Percentiles rank a stretch among this genome's conserved stretches.
Evolutionary conservation across 2,888 invertebrate genomes (phyloP).

Genomic region (Schrankia costaestrigalis): DNA sequence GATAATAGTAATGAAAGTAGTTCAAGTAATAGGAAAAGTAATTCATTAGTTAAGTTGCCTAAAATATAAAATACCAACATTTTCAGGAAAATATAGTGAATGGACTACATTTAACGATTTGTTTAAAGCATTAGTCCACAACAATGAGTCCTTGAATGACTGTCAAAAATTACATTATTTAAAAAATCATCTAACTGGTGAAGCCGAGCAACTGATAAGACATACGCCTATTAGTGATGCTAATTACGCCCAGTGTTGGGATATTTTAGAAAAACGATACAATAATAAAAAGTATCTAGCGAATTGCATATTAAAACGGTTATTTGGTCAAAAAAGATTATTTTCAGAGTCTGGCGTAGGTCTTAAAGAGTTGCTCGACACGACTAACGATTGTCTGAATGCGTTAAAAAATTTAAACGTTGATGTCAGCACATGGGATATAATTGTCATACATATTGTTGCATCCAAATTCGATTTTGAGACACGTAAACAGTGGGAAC

Average conservation of each 20-base stretch:
- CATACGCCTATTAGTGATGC: conserved; percentile 24
- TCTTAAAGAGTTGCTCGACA: conserved; percentile 14
- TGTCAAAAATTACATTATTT: too few relatives aligned
- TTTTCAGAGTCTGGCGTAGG: conserved; percentile 3
- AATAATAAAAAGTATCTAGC: too few relatives aligned
- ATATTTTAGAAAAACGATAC: conserved; percentile 14
- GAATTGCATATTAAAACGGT: conserved; percentile 21
- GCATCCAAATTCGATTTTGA: conserved; percentile 21
- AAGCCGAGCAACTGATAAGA: conserved; percentile 23
- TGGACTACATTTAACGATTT: background rate
- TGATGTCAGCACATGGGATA: conserved; percentile 14
- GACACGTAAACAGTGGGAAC: conserved; percentile 22
- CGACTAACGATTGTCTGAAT: conserved; percentile 19
- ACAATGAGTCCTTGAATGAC: background rate
- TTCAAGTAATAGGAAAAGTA: background rate
- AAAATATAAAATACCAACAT: conserved; percentile 1
- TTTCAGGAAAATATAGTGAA: background rate
- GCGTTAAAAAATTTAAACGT: conserved; percentile 11
- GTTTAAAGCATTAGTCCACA: background rate
- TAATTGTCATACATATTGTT: conserved; percentile 16
- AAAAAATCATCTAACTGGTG: background rate
- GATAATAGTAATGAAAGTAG: background rate
- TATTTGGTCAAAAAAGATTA: conserved; percentile 4
- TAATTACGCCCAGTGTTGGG: conserved; percentile 25
- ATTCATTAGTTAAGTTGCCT: background rate